Evolutionary conservation across 2,113 vertebrate genomes (phyloP).

Genomic region (Lichenostomus cassidix): DNA sequence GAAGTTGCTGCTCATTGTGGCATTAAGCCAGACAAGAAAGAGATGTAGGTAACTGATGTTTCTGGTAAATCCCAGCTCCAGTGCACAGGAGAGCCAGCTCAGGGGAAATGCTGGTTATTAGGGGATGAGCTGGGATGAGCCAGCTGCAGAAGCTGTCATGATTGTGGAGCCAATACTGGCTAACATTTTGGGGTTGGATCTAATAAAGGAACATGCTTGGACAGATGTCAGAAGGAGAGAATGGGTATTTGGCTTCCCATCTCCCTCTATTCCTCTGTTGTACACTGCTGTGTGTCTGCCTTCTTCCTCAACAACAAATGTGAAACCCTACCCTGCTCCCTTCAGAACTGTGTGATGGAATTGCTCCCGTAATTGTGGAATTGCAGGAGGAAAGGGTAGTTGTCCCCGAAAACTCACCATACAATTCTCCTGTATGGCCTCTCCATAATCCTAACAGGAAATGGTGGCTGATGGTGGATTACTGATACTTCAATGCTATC

Average conservation of each 20-base stretch:
- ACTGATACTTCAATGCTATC: fast-evolving
- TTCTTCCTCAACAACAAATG: neutral
- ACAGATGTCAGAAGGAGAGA: neutral
- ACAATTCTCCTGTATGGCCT: neutral
- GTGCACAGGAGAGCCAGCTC: neutral
- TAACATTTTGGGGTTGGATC: neutral
- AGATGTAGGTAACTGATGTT: neutral
- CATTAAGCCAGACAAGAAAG: neutral
- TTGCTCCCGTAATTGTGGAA: neutral
- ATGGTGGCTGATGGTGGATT: neutral
- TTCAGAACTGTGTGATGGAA: neutral
- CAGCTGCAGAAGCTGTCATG: neutral
- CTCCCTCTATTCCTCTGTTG: neutral
- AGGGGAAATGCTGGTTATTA: neutral
- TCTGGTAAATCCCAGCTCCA: neutral
- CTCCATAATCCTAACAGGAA: neutral
- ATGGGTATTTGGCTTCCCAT: neutral
- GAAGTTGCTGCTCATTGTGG: neutral
- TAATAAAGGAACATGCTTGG: neutral
- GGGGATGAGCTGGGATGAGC: neutral
- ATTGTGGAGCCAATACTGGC: no score
- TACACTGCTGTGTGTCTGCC: neutral
- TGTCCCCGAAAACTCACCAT: neutral
- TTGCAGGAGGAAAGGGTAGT: neutral
- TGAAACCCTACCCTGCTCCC: neutral